Evolutionary conservation across 2,888 invertebrate genomes (phyloP).

Genomic region (Stenurella melanura): DNA sequence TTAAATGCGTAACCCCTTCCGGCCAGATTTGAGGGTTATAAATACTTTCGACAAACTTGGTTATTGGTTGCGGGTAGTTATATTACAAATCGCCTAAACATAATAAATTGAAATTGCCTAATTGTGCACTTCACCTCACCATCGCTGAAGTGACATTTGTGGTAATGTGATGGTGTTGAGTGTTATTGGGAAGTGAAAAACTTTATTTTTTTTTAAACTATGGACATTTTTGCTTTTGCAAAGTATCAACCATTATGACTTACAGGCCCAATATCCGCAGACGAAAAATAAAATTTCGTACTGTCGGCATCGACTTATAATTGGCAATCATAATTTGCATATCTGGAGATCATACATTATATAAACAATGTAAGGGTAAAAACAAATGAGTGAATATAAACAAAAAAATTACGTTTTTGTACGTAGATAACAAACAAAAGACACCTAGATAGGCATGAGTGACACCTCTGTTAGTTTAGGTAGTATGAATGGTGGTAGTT

Average conservation of each 20-base stretch:
- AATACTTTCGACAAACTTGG: background rate
- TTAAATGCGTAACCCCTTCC: too few species aligned
- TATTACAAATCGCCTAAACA: background rate
- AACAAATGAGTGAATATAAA: constrained; percentile 32
- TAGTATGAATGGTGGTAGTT: background rate
- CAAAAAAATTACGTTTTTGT: constrained; percentile 9
- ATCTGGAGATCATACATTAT: constrained; percentile 56
- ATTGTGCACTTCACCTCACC: constrained; percentile 7
- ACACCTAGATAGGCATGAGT: background rate
- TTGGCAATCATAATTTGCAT: constrained; percentile 60
- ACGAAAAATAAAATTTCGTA: constrained; percentile 65
- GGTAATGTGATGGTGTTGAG: constrained; percentile 50
- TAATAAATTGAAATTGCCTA: constrained; percentile 14
- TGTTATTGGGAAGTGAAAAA: constrained; percentile 48
- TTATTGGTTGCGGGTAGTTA: background rate
- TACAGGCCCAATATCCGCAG: constrained; percentile 62
- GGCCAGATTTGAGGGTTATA: too few species aligned
- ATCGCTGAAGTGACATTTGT: constrained; percentile 40
- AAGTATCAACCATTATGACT: constrained; percentile 60
- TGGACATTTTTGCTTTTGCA: constrained; percentile 47
- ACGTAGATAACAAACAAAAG: background rate
- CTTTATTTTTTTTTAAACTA: constrained; percentile 45
- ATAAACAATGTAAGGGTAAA: constrained; percentile 63
- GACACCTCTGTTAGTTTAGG: background rate
- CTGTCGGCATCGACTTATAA: constrained; percentile 62